A percentile compares a stretch with the other conserved stretches of the same genome.
phyloP scores from a whole-genome alignment of 2,113 vertebrate genomes.

The Neolamprologus variostigma region DNA sequence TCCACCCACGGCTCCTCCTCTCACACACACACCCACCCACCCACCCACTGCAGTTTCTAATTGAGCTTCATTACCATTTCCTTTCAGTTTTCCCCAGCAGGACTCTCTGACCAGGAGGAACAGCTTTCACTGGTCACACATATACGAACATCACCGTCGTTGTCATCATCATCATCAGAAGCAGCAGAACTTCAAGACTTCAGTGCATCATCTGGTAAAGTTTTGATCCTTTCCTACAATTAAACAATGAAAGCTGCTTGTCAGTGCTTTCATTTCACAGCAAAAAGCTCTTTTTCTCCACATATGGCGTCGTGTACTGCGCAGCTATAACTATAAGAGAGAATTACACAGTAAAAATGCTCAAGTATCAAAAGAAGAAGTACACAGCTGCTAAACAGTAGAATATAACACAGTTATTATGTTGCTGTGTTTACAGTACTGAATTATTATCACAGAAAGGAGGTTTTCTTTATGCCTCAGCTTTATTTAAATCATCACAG shows the following conservation, averaged over 20 bases:
- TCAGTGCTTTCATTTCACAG: neutral
- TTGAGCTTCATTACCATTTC: slow-evolving; percentile 62
- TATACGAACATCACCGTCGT: neutral
- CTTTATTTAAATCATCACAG: neutral
- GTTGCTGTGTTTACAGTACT: neutral
- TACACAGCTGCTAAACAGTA: neutral
- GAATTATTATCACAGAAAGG: neutral
- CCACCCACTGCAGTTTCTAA: slow-evolving; percentile 49
- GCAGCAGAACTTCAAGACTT: slow-evolving; percentile 1
- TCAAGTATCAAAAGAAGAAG: neutral
- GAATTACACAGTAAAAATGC: neutral
- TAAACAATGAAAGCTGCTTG: neutral
- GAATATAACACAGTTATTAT: neutral
- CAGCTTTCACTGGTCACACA: slow-evolving; percentile 15
- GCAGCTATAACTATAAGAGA: neutral
- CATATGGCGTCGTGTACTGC: neutral
- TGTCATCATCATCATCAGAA: neutral
- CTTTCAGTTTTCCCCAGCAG: slow-evolving; percentile 42
- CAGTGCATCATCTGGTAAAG: slow-evolving; percentile 18
- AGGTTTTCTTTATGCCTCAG: neutral
- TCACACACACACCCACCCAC: slow-evolving; percentile 36
- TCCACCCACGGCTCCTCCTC: slow-evolving; percentile 7
- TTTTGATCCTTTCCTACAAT: neutral
- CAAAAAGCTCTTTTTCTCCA: neutral
- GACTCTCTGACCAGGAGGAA: slow-evolving; percentile 17